These are phyloP conservation scores for Temnopleurus reevesii DNA, from an alignment of 53 echinoderm and acorn worm species.

Conservation along the genomic window DNA sequence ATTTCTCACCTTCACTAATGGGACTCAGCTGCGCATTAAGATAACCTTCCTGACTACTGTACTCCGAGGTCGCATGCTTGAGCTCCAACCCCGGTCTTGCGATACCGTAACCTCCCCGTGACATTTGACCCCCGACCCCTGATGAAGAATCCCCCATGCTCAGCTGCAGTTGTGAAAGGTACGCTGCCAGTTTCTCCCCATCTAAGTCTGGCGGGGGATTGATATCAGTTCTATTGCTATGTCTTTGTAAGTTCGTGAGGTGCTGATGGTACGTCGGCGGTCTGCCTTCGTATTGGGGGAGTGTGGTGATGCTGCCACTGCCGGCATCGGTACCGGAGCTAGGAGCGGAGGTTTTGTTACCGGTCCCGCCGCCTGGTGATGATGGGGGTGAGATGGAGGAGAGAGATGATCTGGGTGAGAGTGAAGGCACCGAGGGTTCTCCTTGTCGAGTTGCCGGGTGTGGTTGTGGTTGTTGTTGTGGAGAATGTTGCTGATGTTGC, in stretches of 20 bases:
- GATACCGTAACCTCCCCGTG: constrained; percentile 47
- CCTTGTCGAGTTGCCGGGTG: constrained; percentile 20
- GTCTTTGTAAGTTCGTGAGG: constrained; percentile 66
- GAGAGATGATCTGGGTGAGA: constrained; percentile 92
- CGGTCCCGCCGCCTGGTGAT: constrained; percentile 71
- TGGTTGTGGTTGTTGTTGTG: background rate
- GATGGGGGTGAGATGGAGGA: constrained; percentile 95
- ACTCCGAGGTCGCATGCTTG: constrained; percentile 59
- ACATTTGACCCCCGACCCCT: constrained; percentile 52
- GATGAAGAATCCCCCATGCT: constrained; percentile 61
- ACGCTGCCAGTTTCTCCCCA: constrained; percentile 71
- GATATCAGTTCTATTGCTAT: constrained; percentile 54
- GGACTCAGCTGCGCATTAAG: constrained; percentile 78
- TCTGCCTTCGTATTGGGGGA: constrained; percentile 61
- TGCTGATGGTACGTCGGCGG: constrained; percentile 82
- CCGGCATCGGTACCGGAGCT: background rate
- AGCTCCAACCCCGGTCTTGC: constrained; percentile 64
- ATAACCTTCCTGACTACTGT: constrained; percentile 67
- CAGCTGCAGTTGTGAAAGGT: constrained; percentile 71
- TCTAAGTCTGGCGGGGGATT: constrained; percentile 66
- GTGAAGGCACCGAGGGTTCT: constrained; percentile 69
- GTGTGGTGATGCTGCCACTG: background rate
- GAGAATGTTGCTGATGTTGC: background rate
- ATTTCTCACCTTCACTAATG: constrained; percentile 71
- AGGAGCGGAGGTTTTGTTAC: background rate